Evolutionary conservation across 1,140 invertebrate genomes (phyloP), one percentile per base, ranked within the genome.

Genomic region (Aphidius gifuensis): DNA sequence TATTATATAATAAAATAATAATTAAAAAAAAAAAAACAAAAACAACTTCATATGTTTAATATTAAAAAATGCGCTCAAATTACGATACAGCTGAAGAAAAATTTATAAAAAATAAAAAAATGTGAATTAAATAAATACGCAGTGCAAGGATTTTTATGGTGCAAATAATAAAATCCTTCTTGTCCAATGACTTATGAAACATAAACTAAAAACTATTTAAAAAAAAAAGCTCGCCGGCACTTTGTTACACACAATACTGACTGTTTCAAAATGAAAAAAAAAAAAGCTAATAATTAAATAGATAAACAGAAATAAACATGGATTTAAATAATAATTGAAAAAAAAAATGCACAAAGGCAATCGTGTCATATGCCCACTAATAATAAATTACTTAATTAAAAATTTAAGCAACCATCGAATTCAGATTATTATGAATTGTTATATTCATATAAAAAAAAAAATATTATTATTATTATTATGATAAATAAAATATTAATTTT

Each of bases 1-100:
- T 71, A 73, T 73, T 74, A 67, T 65, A 73, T 69, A 61, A 64
- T 64, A 71, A 71, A 61, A 72, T 73, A 72, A 68, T 68, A 64
- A 68, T 59, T 71, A 66, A 66, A 45, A 50, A 55, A 56, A 56
- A 46, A 61, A 61, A 46, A 66, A 56, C 16, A 47, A 45, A 65
- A 58, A 59, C 49, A 64, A 62, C 44, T 64, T 61, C 59, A 64
- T 70, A 71, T 66, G 64, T 69, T 65, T 65, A 69, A 70, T 61
- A 44, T 62, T 58, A 61, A 45, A 46, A 61, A 66, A 68, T 64
- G 67, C 65, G 69, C 68, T 71, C 69, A 72, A 72, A 68, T 62
- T 65, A 66, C 66, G 66, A 60, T 66, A 60, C 57, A 58, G 65
- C 66, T 65, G 55, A 62, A 58, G 63, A 43, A 50, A 54, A 49